These are phyloP conservation scores for Stenotaenia linearis DNA, from an alignment of 2,888 invertebrate genomes.

Conservation along the genomic window DNA sequence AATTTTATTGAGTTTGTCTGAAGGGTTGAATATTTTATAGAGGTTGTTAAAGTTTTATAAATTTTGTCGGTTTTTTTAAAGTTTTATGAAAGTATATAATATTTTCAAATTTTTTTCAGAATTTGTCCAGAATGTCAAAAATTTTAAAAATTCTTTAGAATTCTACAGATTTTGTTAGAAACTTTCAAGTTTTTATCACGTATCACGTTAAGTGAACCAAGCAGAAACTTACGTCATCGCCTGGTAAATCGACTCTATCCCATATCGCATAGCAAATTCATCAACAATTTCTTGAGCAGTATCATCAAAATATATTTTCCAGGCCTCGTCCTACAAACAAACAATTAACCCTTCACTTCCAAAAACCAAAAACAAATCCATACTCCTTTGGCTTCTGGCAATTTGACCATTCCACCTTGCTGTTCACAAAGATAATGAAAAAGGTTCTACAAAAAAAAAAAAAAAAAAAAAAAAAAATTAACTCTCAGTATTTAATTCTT, in stretches of 20 bases:
- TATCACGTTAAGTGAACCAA: no score
- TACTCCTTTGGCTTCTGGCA: conserved; percentile 79
- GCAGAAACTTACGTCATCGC: conserved; percentile 98
- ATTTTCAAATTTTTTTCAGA: no score
- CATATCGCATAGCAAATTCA: conserved; percentile 99
- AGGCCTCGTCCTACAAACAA: conserved; percentile 75
- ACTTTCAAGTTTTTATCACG: no score
- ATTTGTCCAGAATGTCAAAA: no score
- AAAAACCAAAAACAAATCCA: background rate
- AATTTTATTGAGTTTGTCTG: no score
- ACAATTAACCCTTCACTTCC: background rate
- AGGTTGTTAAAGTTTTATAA: no score
- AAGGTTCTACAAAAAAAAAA: conserved; percentile 59
- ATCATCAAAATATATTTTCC: conserved; percentile 99
- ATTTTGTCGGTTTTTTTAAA: no score
- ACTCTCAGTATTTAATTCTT: background rate
- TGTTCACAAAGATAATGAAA: conserved; percentile 97
- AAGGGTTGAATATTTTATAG: no score
- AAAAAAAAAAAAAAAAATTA: background rate
- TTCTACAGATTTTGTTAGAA: no score
- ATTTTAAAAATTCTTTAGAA: no score
- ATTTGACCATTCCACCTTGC: conserved; percentile 78
- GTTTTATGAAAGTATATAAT: no score
- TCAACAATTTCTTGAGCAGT: conserved; percentile 97
- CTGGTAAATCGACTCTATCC: conserved; percentile 98